Conservation (phyloP, 2,888 invertebrate genomes). For the Acrobasis suavella region DNA sequence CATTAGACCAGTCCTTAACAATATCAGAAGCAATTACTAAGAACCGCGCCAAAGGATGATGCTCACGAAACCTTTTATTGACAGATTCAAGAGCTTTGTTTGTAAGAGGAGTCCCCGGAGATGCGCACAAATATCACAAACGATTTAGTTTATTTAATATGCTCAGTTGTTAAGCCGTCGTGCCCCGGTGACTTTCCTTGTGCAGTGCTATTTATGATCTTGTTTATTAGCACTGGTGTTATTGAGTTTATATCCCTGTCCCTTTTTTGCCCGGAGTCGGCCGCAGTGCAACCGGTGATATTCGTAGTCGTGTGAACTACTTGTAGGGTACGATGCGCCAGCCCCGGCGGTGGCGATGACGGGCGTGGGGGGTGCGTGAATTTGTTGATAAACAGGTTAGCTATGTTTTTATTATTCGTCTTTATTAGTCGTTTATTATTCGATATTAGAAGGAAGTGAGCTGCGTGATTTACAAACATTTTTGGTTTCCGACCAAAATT, state of each 20-base stretch:
- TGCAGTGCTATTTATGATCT: neutral
- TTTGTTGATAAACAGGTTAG: neutral
- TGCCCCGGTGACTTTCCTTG: neutral
- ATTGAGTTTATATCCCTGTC: neutral
- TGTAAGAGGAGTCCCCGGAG: neutral
- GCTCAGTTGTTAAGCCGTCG: conserved; percentile 3
- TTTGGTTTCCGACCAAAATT: neutral
- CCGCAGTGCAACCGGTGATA: neutral
- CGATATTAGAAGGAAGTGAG: neutral
- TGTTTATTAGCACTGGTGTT: neutral
- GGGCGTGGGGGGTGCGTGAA: neutral
- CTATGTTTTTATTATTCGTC: neutral
- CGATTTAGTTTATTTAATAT: conserved; percentile 3
- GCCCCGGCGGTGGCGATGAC: neutral
- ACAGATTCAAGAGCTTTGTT: neutral
- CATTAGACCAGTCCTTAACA: neutral
- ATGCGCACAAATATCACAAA: neutral
- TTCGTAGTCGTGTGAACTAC: neutral
- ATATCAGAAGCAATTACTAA: conserved; percentile 2
- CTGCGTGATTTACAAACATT: neutral
- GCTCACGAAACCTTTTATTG: neutral
- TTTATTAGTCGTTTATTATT: too few relatives aligned
- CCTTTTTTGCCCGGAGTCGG: neutral
- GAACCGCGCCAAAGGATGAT: conserved; percentile 4
- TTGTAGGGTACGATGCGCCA: neutral